These are phyloP conservation scores for Lucilia cuprina DNA, from an alignment of 1,140 invertebrate species.

Conservation along the genomic window DNA sequence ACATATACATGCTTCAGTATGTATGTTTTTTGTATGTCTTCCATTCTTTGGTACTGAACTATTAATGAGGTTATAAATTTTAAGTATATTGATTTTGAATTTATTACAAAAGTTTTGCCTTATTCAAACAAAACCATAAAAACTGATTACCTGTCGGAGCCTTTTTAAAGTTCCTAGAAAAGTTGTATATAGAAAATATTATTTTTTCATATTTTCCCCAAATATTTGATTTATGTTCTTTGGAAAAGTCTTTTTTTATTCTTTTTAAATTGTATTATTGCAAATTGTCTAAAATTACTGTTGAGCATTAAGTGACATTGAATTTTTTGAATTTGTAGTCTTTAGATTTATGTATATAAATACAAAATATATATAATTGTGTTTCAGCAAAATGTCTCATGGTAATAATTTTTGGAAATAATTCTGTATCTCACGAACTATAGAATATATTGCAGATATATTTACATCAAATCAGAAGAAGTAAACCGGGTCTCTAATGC, in stretches of 20 bases:
- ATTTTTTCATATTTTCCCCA: neutral
- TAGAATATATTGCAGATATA: no score
- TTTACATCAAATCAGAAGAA: no score
- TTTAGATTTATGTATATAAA: no score
- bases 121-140: slow-evolving; percentile 26
- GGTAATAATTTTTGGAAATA: no score
- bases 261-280: neutral
- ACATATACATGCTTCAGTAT: neutral
- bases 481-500: no score
- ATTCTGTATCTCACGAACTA: no score
- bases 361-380: no score
- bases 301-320: no score
- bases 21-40: neutral
- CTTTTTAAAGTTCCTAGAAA: neutral
- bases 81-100: slow-evolving; percentile 34
- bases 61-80: slow-evolving; percentile 35
- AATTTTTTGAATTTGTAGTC: no score
- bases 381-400: no score
- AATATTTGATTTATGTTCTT: neutral
- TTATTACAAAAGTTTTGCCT: slow-evolving; percentile 28
- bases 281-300: no score
- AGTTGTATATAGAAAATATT: neutral
- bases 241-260: neutral
- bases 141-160: slow-evolving; percentile 15
- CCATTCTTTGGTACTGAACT: slow-evolving; percentile 1